These are phyloP conservation scores for Serilophus lunatus DNA, from an alignment of 2,113 vertebrate species.

Conservation along the genomic window DNA sequence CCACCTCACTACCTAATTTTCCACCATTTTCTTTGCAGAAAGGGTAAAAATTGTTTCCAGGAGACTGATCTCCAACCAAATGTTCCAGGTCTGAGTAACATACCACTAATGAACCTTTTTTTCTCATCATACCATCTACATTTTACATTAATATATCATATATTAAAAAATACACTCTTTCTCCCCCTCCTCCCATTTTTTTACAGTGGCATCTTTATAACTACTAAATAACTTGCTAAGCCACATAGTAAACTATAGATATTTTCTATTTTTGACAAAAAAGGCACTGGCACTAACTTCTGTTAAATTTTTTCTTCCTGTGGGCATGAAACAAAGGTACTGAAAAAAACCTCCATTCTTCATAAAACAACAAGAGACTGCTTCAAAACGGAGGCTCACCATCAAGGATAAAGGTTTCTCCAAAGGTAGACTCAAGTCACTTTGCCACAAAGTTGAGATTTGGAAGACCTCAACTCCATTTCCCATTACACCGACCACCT, in stretches of 20 bases:
- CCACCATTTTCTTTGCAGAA: not conserved
- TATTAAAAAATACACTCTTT: not conserved
- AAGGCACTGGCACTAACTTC: not conserved
- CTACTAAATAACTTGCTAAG: not conserved
- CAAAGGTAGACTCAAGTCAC: not conserved
- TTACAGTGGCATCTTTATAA: not conserved
- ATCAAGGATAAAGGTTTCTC: not conserved
- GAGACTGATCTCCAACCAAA: not conserved
- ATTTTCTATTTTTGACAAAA: not conserved
- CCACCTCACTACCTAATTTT: not conserved
- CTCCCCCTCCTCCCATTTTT: not conserved
- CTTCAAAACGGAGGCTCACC: not conserved
- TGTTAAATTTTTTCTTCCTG: not conserved
- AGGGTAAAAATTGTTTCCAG: not conserved
- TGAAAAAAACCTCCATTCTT: not conserved
- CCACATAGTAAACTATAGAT: not conserved
- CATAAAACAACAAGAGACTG: not conserved
- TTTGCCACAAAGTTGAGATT: not conserved
- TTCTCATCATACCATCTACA: not conserved
- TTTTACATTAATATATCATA: not conserved
- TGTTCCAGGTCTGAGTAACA: not conserved
- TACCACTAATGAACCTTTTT: not conserved
- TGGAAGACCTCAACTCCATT: not conserved
- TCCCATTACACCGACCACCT: not conserved
- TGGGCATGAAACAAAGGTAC: not conserved